Percentiles rank a stretch among this genome's conserved stretches.
Conservation (phyloP, 92 coral and sea anemone species). For the Porites divaricata region DNA sequence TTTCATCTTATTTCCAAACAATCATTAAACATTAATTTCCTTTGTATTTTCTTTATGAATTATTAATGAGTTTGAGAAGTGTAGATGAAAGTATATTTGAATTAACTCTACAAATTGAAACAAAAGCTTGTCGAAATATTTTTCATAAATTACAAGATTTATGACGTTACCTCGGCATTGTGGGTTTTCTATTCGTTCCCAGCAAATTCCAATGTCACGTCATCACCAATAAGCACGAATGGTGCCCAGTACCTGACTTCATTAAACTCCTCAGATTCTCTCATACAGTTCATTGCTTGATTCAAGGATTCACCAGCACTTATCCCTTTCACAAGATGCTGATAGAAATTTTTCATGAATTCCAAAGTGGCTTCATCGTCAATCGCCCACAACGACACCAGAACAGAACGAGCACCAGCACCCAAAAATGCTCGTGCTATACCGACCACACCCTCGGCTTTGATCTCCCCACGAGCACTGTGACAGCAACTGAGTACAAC, state of each 20-base stretch:
- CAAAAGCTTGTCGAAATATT: too few species aligned
- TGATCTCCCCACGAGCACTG: neutral
- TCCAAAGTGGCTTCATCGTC: neutral
- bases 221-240: neutral
- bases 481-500: too few species aligned
- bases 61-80: too few species aligned
- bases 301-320: neutral
- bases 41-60: too few species aligned
- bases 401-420: neutral
- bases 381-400: neutral
- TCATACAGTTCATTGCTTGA: neutral
- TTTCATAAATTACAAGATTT: neutral
- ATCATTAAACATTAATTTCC: too few species aligned
- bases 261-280: neutral
- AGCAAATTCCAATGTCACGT: neutral
- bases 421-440: neutral
- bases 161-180: neutral
- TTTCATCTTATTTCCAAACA: too few species aligned
- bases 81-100: too few species aligned
- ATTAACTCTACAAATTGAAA: too few species aligned
- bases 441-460: neutral
- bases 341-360: neutral
- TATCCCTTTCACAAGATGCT: neutral
- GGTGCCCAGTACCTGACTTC: neutral
- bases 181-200: neutral